phyloP scores from a whole-genome alignment of 2,113 vertebrate genomes.

The Antechinus flavipes region DNA sequence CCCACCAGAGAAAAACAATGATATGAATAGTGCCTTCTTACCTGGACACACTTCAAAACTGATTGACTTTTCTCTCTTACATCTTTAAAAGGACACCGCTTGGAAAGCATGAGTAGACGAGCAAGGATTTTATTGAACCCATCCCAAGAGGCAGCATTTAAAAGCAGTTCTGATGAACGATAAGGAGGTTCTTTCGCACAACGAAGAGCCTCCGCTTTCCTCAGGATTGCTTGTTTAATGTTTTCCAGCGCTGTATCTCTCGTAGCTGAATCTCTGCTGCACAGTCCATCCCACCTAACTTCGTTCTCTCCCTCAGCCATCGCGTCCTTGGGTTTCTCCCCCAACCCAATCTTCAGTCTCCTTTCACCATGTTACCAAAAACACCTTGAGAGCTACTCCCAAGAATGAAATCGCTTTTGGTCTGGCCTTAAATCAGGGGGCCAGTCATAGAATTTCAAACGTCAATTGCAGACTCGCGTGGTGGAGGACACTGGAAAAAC shows the following conservation, averaged over 20 bases:
- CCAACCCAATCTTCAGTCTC: constrained; percentile 54
- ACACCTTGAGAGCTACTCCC: background rate
- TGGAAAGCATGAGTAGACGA: constrained; percentile 94
- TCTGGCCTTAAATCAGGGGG: constrained; percentile 3
- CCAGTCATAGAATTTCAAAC: constrained; percentile 27
- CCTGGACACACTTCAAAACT: constrained; percentile 91
- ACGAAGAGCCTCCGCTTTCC: constrained; percentile 84
- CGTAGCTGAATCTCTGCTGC: constrained; percentile 87
- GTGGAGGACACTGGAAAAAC: constrained; percentile 11
- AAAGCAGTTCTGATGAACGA: constrained; percentile 46
- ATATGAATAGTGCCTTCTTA: constrained; percentile 77
- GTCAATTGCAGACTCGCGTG: constrained; percentile 35
- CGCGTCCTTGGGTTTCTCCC: constrained; percentile 30
- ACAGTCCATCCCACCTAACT: constrained; percentile 90
- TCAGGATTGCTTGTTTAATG: constrained; percentile 89
- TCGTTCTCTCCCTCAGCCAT: constrained; percentile 91
- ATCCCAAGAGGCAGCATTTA: constrained; percentile 63
- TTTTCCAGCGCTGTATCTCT: constrained; percentile 89
- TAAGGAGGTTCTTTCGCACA: constrained; percentile 64
- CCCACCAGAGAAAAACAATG: background rate
- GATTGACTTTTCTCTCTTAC: constrained; percentile 87
- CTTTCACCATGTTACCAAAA: constrained; percentile 52
- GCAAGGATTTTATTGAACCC: constrained; percentile 91
- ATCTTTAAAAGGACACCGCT: constrained; percentile 92
- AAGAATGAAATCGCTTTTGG: constrained; percentile 6